Evolutionary conservation across 2,888 invertebrate species (phyloP).

Genomic region (Mythimna pallens): DNA sequence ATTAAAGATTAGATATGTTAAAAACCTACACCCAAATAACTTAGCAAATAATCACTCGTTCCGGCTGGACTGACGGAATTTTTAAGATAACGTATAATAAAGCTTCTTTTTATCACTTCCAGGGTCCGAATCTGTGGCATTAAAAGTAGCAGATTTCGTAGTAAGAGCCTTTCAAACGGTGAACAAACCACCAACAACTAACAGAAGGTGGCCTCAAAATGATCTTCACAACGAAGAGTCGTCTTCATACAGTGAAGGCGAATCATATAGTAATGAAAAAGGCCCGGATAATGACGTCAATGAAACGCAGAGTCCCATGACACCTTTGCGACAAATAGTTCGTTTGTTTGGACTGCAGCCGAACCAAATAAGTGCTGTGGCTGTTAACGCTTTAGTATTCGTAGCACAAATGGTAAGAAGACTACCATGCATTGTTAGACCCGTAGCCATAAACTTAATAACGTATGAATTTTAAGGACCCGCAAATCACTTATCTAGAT

Average conservation of each 20-base stretch:
- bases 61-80: not conserved
- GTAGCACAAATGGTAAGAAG: constrained; percentile 94
- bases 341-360: constrained; percentile 94
- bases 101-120: constrained; percentile 26
- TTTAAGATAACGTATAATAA: constrained; percentile 8
- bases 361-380: constrained; percentile 94
- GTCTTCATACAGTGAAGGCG: constrained; percentile 62
- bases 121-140: constrained; percentile 86
- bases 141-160: constrained; percentile 87
- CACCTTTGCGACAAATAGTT: constrained; percentile 89
- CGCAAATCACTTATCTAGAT: not conserved
- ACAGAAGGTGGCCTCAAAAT: constrained; percentile 64
- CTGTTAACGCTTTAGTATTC: constrained; percentile 95
- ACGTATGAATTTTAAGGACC: not conserved
- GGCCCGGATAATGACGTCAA: constrained; percentile 72
- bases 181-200: constrained; percentile 66
- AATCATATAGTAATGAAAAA: constrained; percentile 69
- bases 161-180: constrained; percentile 83
- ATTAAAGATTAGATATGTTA: not conserved
- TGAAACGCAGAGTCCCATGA: constrained; percentile 90
- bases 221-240: constrained; percentile 67
- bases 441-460: not conserved
- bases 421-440: not conserved
- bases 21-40: constrained; percentile 1
- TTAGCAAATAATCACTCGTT: not conserved